Evolutionary conservation across 2,888 invertebrate species (phyloP).

Genomic region (Aphidoletes aphidimyza): DNA sequence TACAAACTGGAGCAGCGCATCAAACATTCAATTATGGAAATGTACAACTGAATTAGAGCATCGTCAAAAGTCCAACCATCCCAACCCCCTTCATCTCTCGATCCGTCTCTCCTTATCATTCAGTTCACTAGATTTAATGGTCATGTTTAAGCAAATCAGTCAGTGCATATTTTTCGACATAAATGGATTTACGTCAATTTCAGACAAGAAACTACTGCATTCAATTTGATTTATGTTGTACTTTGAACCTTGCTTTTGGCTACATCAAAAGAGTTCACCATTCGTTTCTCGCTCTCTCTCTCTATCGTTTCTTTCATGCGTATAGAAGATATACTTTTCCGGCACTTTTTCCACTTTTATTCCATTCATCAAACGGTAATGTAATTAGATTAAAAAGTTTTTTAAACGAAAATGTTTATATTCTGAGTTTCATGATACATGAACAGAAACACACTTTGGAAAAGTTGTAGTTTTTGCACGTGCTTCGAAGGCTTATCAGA

Average conservation of each 20-base stretch:
- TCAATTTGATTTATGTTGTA: not conserved
- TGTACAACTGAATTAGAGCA: not conserved
- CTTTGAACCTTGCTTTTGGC: too few relatives aligned
- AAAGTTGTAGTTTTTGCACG: too few relatives aligned
- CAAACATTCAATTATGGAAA: slow-evolving; percentile 49
- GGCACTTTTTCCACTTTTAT: not conserved
- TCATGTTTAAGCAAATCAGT: not conserved
- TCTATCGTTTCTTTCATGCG: not conserved
- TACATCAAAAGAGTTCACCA: not conserved
- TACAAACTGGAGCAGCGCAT: not conserved
- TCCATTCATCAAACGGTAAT: not conserved
- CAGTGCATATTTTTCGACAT: not conserved
- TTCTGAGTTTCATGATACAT: not conserved
- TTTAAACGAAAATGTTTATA: not conserved
- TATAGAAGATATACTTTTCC: not conserved
- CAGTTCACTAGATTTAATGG: not conserved
- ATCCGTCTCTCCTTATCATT: too few relatives aligned
- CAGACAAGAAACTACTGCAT: not conserved
- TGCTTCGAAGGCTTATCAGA: too few relatives aligned
- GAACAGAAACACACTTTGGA: too few relatives aligned
- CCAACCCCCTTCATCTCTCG: not conserved
- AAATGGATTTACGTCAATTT: slow-evolving; percentile 26
- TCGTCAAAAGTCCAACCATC: not conserved
- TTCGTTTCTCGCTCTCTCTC: too few relatives aligned
- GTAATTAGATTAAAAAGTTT: slow-evolving; percentile 27